Base-by-base conservation (phyloP, 2,113 vertebrate genomes). In the Ondatra zibethicus region DNA sequence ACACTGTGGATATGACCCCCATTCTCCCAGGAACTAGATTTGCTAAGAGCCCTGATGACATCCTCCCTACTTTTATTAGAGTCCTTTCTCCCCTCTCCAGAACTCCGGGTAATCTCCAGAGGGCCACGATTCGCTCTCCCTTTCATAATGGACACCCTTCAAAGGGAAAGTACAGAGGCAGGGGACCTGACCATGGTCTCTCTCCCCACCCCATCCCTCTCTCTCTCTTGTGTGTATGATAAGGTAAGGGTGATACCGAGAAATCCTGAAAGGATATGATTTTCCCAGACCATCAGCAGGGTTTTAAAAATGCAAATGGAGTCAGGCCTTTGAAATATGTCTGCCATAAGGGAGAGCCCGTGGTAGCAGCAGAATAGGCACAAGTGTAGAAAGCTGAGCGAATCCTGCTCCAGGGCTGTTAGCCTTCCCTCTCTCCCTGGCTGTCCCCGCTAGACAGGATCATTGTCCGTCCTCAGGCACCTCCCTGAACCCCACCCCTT, bases 251-350 rank as follows among this genome's bases (percentile, higher is more conserved):
- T n/a, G 55, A 63, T 86, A 52, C 72, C 58, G 94, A 72, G 94
- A 89, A 93, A 90, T 91, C 73, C 52, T 80, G 63, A 93, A 84
- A 97, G 65, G 84, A 97, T 94, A 92, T 55, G 87, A 78, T 97
- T 95, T 98, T 92, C 93, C 97, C 84, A 93, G 95, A 85, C 97
- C 75, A 95, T 97, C 97, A 97, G 96, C 75, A 5, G 82, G 95
- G 94, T 97, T 97, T 98, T 97, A 95, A 97, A 97, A 97, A 97
- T 96, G 97, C 97, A 98, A 97, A 98, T 97, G 73, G 97, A 97
- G 87, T 81, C 7, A 31, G 82, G 93, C 86, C 89, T 97, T 98
- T 98, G 95, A 98, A 98, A 97, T 97, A 96, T 80, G 92, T 77
- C 96, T 82, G 77, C 94, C 85, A 68, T 97, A 97, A 96, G 97